Percentiles rank a stretch among this genome's conserved stretches.
These are phyloP conservation scores for Albula glossodonta DNA, from an alignment of 2,113 vertebrate genomes.

Conservation along the genomic window DNA sequence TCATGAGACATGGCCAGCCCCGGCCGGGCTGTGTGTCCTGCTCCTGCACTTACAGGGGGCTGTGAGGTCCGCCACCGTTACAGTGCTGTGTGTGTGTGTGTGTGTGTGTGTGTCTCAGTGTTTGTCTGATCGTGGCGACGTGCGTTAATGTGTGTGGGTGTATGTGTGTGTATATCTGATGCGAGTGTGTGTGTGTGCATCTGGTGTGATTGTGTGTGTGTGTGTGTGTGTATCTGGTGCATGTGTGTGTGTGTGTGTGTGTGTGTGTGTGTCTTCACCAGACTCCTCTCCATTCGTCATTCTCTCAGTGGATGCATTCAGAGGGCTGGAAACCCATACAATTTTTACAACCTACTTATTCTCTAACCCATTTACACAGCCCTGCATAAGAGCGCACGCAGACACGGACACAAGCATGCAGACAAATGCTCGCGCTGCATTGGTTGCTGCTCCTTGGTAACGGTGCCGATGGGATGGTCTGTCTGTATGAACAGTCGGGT, in stretches of 20 bases:
- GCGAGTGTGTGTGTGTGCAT: not conserved
- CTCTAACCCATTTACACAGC: not conserved
- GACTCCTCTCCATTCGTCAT: constrained; percentile 2
- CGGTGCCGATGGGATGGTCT: too few species aligned
- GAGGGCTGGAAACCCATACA: not conserved
- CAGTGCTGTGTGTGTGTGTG: not conserved
- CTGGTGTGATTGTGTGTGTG: not conserved
- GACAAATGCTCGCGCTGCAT: not conserved
- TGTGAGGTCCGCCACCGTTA: not conserved
- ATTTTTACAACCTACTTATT: not conserved
- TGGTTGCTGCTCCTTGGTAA: too few species aligned
- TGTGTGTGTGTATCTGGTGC: not conserved
- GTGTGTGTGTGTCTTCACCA: not conserved
- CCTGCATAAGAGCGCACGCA: not conserved
- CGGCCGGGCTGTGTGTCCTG: not conserved
- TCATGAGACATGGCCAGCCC: not conserved
- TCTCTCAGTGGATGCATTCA: not conserved
- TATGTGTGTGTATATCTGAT: not conserved
- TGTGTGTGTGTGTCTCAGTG: not conserved
- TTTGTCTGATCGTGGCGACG: not conserved
- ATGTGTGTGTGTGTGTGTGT: not conserved
- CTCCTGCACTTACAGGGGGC: not conserved
- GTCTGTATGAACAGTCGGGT: too few species aligned
- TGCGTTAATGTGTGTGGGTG: too few species aligned
- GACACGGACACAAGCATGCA: not conserved